Percentiles rank a stretch among this genome's conserved stretches.
Evolutionary conservation across 2,888 invertebrate species (phyloP).

Genomic region (Cephus spinipes): DNA sequence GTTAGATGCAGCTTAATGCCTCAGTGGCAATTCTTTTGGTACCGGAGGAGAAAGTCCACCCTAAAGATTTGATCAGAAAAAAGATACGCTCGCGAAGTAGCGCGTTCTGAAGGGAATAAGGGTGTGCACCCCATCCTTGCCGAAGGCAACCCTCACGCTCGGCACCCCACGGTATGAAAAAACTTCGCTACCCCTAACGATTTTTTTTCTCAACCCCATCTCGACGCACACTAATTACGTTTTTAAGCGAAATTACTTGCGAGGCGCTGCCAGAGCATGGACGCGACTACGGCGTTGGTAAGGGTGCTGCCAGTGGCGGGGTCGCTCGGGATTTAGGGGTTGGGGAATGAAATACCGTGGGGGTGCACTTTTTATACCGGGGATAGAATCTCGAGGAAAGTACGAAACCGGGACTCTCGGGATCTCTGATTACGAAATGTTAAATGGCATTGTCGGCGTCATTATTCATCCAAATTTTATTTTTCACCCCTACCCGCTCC

Average conservation of each 20-base stretch:
- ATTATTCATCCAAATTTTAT: constrained; percentile 48
- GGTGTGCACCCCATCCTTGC: constrained; percentile 44
- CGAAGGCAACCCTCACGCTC: constrained; percentile 42
- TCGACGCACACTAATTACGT: constrained; percentile 63
- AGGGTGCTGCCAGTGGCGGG: constrained; percentile 20
- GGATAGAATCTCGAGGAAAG: constrained; percentile 26
- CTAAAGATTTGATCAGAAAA: constrained; percentile 51
- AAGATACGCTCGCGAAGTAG: constrained; percentile 32
- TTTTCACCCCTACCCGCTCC: constrained; percentile 10
- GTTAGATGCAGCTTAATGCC: constrained; percentile 37
- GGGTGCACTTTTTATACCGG: constrained; percentile 27
- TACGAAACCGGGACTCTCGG: constrained; percentile 14
- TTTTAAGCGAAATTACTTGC: constrained; percentile 64
- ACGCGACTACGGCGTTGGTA: background rate
- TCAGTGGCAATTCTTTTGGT: constrained; percentile 37
- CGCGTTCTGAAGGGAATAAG: constrained; percentile 27
- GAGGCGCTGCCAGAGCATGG: constrained; percentile 36
- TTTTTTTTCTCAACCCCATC: constrained; percentile 58
- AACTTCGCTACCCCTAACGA: constrained; percentile 56
- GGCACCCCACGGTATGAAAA: constrained; percentile 51
- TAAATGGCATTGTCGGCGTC: constrained; percentile 43
- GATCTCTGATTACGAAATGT: constrained; percentile 49
- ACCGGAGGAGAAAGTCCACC: constrained; percentile 49
- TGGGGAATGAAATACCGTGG: constrained; percentile 38
- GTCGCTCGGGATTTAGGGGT: constrained; percentile 20